Base-by-base conservation (phyloP, 2,797 vertebrate genomes). In the Sebastes hopkinsi region DNA sequence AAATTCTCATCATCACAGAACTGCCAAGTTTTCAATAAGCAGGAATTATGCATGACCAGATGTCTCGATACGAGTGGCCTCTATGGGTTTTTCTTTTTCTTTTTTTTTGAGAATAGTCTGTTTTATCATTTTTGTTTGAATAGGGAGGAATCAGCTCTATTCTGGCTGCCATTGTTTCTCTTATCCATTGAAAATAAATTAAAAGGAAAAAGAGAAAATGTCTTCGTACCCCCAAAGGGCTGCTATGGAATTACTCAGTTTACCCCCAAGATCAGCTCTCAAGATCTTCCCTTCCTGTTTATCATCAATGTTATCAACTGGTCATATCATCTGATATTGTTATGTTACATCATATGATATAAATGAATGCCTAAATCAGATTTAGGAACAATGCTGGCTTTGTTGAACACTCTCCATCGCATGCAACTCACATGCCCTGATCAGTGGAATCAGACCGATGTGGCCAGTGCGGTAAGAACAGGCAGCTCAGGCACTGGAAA, bases 1-100 rank as follows among this genome's bases (percentile, higher is more conserved):
- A 88, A 91, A 92, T 88, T 85, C 85, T 93, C 89, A 92, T 92
- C 84, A 90, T 88, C 85, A 65, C 85, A 85, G 80, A 91, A 84
- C 69, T 82, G 91, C 91, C 89, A 91, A 92, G 88, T 86, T 89
- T 94, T 94, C 90, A 94, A 90, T 93, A 92, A 92, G 91, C 86
- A 90, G 87, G 90, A 95, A 94, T 94, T 94, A 94, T 93, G 91
- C 92, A 95, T 92, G 93, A 94, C 82, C 92, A 95, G 93, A 94
- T 95, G 94, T 92, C 90, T 91, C 36, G 91, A 92, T 93, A 86
- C 6, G 67, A 92, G 72, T 75, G 46, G 82, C 87, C 88, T 92
- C 87, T 67, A 11, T 78, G 83, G 77, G 61, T 59, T 84, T 34
- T 46, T 10, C 23, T 68, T 73, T 32, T 1, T 18, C 52, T 58